These are phyloP conservation scores for Sorex maritimensis DNA, from an alignment of 2,797 vertebrate genomes.

Conservation along the genomic window DNA sequence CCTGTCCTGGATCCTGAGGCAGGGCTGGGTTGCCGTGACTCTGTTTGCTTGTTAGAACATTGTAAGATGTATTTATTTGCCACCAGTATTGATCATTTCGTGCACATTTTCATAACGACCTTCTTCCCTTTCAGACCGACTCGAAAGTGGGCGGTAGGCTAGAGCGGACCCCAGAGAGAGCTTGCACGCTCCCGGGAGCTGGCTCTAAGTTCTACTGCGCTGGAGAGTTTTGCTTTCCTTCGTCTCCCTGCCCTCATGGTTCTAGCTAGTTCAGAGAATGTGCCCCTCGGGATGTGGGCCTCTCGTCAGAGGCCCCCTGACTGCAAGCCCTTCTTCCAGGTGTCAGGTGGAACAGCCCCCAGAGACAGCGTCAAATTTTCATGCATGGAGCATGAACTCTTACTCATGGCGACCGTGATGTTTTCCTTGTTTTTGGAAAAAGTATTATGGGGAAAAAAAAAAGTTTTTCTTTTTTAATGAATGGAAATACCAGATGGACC, in stretches of 20 bases:
- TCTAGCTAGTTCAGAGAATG: constrained; percentile 73
- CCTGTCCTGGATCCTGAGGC: constrained; percentile 69
- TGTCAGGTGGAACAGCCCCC: constrained; percentile 23
- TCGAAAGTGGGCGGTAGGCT: constrained; percentile 76
- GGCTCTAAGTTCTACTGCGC: constrained; percentile 80
- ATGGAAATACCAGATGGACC: constrained; percentile 70
- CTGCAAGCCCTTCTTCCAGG: constrained; percentile 73
- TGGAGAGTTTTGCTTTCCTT: constrained; percentile 64
- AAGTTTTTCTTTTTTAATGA: constrained; percentile 77
- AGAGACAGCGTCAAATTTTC: constrained; percentile 75
- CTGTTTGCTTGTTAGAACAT: constrained; percentile 88
- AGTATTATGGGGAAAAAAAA: constrained; percentile 70
- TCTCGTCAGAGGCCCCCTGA: constrained; percentile 50
- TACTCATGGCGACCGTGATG: constrained; percentile 58
- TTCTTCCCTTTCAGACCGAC: constrained; percentile 83
- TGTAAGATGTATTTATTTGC: constrained; percentile 90
- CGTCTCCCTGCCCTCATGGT: constrained; percentile 77
- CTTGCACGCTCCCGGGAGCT: constrained; percentile 79
- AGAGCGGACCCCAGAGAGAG: constrained; percentile 82
- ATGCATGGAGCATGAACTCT: constrained; percentile 78
- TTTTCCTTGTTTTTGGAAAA: constrained; percentile 83
- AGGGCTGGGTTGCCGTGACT: constrained; percentile 82
- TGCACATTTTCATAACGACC: constrained; percentile 87
- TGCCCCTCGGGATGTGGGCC: constrained; percentile 49
- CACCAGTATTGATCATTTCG: constrained; percentile 89